These are phyloP conservation scores for Mormoops blainvillei DNA, from an alignment of 2,113 vertebrate genomes.

Conservation along the genomic window DNA sequence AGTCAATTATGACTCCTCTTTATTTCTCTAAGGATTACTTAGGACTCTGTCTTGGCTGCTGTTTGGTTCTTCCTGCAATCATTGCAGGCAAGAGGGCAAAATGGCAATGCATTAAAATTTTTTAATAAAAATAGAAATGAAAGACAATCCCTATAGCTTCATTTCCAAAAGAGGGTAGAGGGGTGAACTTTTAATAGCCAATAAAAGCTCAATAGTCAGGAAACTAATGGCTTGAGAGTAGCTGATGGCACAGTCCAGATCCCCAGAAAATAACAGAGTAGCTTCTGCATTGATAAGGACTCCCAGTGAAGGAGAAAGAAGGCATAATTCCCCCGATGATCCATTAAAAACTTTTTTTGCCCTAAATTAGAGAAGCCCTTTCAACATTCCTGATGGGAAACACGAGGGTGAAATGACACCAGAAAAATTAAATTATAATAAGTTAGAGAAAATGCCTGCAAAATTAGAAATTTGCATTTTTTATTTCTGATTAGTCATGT, in stretches of 20 bases:
- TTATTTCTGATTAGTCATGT: not conserved
- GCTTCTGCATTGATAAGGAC: not conserved
- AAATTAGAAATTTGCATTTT: not conserved
- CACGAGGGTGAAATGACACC: not conserved
- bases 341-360: not conserved
- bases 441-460: not conserved
- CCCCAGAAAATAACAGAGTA: constrained; percentile 23
- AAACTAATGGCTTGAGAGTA: not conserved
- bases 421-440: not conserved
- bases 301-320: not conserved
- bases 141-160: constrained; percentile 48
- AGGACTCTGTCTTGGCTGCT: constrained; percentile 20
- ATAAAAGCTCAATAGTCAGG: constrained; percentile 22
- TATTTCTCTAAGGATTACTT: constrained; percentile 71
- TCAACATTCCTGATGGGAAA: not conserved
- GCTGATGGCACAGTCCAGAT: not conserved
- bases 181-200: constrained; percentile 58
- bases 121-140: constrained; percentile 73
- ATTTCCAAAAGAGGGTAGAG: constrained; percentile 61
- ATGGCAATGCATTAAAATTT: constrained; percentile 36
- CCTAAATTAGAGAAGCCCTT: not conserved
- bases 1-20: constrained; percentile 45
- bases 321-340: not conserved
- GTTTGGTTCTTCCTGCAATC: constrained; percentile 35
- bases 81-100: constrained; percentile 56